Percentiles rank a stretch among this genome's conserved stretches.
phyloP scores from a whole-genome alignment of 2,888 invertebrate genomes.

The Dynastes hyllus region DNA sequence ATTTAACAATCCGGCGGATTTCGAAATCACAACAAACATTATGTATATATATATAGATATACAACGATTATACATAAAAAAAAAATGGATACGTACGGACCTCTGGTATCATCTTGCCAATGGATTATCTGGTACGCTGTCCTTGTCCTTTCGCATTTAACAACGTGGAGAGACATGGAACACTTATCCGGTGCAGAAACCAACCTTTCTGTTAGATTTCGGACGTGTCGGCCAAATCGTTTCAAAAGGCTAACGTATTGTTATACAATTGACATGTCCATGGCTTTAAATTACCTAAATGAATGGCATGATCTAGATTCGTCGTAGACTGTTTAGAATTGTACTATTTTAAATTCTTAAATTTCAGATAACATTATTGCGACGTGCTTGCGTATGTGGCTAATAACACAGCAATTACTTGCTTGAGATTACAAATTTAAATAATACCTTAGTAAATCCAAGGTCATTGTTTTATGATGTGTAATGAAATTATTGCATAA shows the following conservation, averaged over 20 bases:
- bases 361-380: conserved; percentile 1
- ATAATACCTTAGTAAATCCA: no score
- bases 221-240: not conserved
- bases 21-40: not conserved
- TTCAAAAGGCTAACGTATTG: not conserved
- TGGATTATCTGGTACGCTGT: not conserved
- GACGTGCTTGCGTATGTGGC: not conserved
- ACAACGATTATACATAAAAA: conserved; percentile 2
- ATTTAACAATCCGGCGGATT: not conserved
- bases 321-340: not conserved
- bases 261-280: conserved; percentile 21
- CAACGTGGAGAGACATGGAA: not conserved
- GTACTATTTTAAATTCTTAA: not conserved
- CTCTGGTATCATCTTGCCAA: conserved; percentile 18
- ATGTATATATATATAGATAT: not conserved
- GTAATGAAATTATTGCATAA: no score
- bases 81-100: conserved; percentile 10
- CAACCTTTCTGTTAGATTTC: not conserved
- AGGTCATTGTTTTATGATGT: no score
- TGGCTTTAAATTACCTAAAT: not conserved
- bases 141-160: not conserved
- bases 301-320: not conserved
- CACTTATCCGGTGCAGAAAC: not conserved
- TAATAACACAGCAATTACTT: not conserved
- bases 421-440: not conserved